Evolutionary conservation across 2,113 vertebrate genomes (phyloP).

Genomic region (Phylloscopus whistleri): DNA sequence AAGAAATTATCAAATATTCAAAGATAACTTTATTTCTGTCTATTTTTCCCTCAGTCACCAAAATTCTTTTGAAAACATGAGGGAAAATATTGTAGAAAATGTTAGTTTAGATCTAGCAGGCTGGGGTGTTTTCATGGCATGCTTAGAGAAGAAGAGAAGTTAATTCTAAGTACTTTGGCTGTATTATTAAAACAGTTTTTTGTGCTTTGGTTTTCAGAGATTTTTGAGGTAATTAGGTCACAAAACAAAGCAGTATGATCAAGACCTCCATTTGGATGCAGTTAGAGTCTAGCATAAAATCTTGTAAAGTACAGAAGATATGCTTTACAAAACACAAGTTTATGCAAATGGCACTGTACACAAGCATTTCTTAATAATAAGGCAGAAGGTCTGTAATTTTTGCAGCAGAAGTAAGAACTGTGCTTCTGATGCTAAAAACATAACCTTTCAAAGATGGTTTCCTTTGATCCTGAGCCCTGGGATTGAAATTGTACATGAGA

Average conservation of each 20-base stretch:
- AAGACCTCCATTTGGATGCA: background rate
- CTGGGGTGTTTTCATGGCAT: background rate
- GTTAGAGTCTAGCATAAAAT: background rate
- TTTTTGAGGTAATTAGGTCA: background rate
- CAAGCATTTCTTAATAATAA: background rate
- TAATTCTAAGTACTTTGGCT: background rate
- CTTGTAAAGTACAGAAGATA: background rate
- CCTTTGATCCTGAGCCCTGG: background rate
- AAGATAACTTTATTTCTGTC: background rate
- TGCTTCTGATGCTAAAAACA: background rate
- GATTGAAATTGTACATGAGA: background rate
- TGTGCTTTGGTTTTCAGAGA: background rate
- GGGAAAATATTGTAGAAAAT: background rate
- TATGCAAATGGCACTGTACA: background rate
- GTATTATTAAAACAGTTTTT: background rate
- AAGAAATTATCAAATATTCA: background rate
- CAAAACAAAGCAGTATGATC: background rate
- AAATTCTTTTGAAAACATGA: background rate
- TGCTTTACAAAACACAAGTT: background rate
- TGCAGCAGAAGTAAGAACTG: background rate
- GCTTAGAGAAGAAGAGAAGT: background rate
- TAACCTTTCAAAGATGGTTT: background rate
- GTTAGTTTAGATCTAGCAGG: background rate
- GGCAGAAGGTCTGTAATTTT: background rate
- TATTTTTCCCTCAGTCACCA: background rate